phyloP scores from a whole-genome alignment of 1,140 invertebrate species.

The Macrocentrus cingulum region DNA sequence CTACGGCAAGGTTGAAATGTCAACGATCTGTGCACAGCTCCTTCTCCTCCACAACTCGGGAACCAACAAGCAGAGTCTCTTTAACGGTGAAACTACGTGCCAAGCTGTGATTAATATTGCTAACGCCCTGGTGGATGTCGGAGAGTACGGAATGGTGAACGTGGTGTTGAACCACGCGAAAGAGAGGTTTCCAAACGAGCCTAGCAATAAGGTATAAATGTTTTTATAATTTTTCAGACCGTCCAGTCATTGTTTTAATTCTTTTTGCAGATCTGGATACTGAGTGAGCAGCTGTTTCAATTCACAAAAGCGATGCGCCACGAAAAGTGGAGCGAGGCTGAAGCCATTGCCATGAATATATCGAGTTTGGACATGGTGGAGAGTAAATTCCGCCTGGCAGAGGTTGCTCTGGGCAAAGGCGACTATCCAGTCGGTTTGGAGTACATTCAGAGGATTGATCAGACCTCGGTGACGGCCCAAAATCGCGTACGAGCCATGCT shows the following conservation, averaged over 20 bases:
- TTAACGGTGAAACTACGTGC: conserved; percentile 71
- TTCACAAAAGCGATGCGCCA: conserved; percentile 65
- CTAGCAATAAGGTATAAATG: conserved; percentile 50
- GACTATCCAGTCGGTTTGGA: conserved; percentile 66
- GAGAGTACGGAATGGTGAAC: conserved; percentile 63
- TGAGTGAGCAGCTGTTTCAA: conserved; percentile 66
- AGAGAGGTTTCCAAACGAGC: conserved; percentile 65
- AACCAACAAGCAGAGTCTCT: conserved; percentile 61
- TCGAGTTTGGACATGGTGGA: conserved; percentile 72
- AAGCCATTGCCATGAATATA: conserved; percentile 72
- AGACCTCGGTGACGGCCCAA: conserved; percentile 60
- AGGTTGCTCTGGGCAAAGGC: conserved; percentile 70
- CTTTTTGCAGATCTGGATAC: conserved; percentile 67
- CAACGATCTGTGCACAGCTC: conserved; percentile 75
- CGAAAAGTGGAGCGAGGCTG: conserved; percentile 76
- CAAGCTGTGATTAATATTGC: conserved; percentile 73
- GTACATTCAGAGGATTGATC: conserved; percentile 63
- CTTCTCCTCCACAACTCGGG: conserved; percentile 73
- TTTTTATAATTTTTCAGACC: neutral
- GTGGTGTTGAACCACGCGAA: conserved; percentile 63
- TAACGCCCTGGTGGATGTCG: conserved; percentile 65
- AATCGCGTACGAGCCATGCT: conserved; percentile 70
- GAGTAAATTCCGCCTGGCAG: conserved; percentile 64
- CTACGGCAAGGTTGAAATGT: conserved; percentile 84
- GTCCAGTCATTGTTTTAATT: conserved; percentile 7